These are phyloP conservation scores for Tenebrosternarchus preto DNA, from an alignment of 2,113 vertebrate species.

Conservation along the genomic window DNA sequence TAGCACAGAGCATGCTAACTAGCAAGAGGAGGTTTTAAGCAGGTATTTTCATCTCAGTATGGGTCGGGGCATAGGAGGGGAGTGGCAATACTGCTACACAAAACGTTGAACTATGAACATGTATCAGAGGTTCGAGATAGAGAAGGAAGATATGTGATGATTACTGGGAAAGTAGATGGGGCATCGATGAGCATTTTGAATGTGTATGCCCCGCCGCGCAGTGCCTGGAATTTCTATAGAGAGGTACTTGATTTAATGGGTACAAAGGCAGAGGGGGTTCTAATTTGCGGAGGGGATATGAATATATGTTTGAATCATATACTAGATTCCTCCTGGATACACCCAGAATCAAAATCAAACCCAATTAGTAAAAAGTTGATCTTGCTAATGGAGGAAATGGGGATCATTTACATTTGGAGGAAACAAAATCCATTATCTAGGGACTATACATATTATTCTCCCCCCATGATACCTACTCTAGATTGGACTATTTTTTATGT, in stretches of 20 bases:
- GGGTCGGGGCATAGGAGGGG: neutral
- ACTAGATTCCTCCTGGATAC: neutral
- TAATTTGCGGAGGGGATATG: neutral
- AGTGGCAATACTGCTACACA: constrained; percentile 1
- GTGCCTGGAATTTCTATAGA: neutral
- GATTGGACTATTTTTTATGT: constrained; percentile 32
- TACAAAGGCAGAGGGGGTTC: constrained; percentile 1
- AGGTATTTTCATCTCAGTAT: constrained; percentile 6
- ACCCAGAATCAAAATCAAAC: neutral
- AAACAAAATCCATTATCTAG: too few relatives aligned
- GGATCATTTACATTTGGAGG: too few relatives aligned
- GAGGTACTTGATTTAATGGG: neutral
- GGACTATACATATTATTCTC: too few relatives aligned
- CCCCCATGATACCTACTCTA: constrained; percentile 11
- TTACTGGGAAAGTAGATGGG: constrained; percentile 1
- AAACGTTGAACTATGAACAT: constrained; percentile 1
- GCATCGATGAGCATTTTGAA: neutral
- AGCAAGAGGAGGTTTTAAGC: constrained; percentile 3
- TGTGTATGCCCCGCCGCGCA: neutral
- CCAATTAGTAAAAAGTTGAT: neutral
- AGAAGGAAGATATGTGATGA: constrained; percentile 23
- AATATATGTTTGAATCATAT: constrained; percentile 1
- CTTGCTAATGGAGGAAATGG: too few relatives aligned
- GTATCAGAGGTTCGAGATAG: neutral
- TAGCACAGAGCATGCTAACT: neutral